These are phyloP conservation scores for Ariopsis seemanni DNA, from an alignment of 2,113 vertebrate species.

Conservation along the genomic window DNA sequence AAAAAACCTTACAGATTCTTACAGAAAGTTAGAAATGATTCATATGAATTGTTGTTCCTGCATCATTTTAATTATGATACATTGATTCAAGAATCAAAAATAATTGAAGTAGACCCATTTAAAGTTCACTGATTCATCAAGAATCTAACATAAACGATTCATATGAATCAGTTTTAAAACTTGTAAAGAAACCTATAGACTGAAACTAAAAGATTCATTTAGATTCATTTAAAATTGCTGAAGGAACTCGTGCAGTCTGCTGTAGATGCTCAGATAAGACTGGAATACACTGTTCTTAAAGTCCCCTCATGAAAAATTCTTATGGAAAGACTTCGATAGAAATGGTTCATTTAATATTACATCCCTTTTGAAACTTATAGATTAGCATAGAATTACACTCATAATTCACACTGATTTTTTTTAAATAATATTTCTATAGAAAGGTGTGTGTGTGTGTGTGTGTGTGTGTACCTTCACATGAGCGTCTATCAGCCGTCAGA, in stretches of 20 bases:
- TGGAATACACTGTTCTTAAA: too few relatives aligned
- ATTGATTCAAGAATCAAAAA: background rate
- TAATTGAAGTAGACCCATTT: background rate
- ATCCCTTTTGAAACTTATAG: too few relatives aligned
- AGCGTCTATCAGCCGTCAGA: slow-evolving; percentile 76
- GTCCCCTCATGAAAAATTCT: too few relatives aligned
- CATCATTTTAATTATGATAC: background rate
- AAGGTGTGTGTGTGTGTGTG: slow-evolving; percentile 7
- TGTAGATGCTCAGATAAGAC: too few relatives aligned
- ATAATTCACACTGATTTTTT: too few relatives aligned
- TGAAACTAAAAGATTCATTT: background rate
- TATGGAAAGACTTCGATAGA: too few relatives aligned
- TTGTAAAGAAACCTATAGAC: background rate
- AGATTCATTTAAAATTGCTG: background rate
- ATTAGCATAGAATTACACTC: too few relatives aligned
- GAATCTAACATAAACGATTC: background rate
- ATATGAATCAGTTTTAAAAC: background rate
- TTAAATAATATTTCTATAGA: too few relatives aligned
- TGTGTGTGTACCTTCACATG: slow-evolving; percentile 77
- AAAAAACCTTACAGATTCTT: too few relatives aligned
- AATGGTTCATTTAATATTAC: too few relatives aligned
- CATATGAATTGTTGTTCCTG: background rate
- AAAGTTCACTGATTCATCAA: background rate
- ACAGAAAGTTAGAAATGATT: background rate
- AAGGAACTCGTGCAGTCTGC: too few relatives aligned